Conservation (phyloP, 2,888 invertebrate genomes). For the Scaptomyza polygonia region DNA sequence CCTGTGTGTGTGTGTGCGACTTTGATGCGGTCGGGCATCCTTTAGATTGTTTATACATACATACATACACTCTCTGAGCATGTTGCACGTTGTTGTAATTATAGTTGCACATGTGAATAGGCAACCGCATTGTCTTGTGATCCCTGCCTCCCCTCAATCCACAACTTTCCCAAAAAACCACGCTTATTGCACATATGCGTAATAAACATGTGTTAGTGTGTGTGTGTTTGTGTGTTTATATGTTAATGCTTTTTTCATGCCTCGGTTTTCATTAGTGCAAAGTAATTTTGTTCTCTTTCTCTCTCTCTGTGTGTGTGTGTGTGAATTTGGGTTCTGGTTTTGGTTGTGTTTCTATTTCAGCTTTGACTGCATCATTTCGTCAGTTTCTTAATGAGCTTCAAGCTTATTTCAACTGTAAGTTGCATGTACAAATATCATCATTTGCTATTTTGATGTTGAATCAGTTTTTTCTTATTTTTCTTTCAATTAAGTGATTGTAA, state of each 20-base stretch:
- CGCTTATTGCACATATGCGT: constrained; percentile 34
- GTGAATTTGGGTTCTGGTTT: constrained; percentile 11
- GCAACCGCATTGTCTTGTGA: constrained; percentile 64
- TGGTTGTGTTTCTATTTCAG: constrained; percentile 4
- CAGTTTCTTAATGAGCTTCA: constrained; percentile 20
- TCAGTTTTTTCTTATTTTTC: neutral
- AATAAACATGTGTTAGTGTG: constrained; percentile 13
- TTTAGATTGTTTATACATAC: constrained; percentile 34
- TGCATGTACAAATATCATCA: neutral
- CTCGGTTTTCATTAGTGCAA: constrained; percentile 64
- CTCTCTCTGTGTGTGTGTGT: too few species aligned
- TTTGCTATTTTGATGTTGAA: constrained; percentile 7
- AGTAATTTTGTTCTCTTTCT: constrained; percentile 51
- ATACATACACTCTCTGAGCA: neutral
- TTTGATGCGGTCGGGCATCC: constrained; percentile 70
- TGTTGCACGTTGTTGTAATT: constrained; percentile 46
- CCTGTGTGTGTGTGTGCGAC: constrained; percentile 37
- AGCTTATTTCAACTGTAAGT: constrained; percentile 11
- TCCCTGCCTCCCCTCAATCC: neutral
- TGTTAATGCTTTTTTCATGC: constrained; percentile 6
- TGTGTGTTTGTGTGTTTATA: neutral
- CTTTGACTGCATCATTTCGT: neutral
- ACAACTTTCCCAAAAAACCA: constrained; percentile 9
- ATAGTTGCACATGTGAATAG: constrained; percentile 61
- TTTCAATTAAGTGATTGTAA: neutral